Base-by-base conservation (phyloP, 2,888 invertebrate species). In the Eupithecia centaureata region DNA sequence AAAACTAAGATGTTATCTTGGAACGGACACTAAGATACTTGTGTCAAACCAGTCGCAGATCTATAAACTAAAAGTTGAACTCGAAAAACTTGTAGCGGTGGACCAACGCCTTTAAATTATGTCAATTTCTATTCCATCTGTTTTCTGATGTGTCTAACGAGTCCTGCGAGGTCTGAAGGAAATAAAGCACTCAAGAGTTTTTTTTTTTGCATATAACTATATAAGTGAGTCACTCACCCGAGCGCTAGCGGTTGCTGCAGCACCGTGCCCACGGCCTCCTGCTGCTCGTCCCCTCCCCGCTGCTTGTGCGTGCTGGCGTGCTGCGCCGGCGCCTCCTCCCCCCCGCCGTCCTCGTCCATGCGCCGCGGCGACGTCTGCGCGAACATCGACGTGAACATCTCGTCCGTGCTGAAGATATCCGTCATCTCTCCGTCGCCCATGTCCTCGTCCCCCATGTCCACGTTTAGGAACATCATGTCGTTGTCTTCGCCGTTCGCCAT, bases 171-270 rank as follows among this genome's bases (percentile, higher is more conserved):
- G n/a, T n/a, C n/a, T n/a, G n/a, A n/a, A n/a, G n/a, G n/a, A n/a
- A n/a, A n/a, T n/a, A n/a, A n/a, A n/a, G n/a, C n/a, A n/a, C n/a
- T n/a, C n/a, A n/a, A n/a, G n/a, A n/a, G n/a, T n/a, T n/a, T n/a
- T n/a, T n/a, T n/a, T n/a, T n/a, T n/a, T n/a, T n/a, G 18, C 8
- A 18, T 8, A 30, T 28, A n/a, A 10, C 25, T 15, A 38, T 38
- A 1, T 8, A 42, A 18, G n/a, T 1, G 18, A n/a, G 7, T 22
- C 12, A 28, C 54, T n/a, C n/a, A 68, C 62, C 99, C 99, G 80
- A 99, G 95, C 65, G 99, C 99, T 76, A 99, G 94, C 12, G 99
- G 99, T 93, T 99, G 99, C 88, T 99, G 99, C 77, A 99, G 95
- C 70, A 99, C 95, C 38, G 97, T 96, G 57, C 98, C 97, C 69